Conservation (phyloP, 2,888 invertebrate genomes). For the Geotrupes spiniger region DNA sequence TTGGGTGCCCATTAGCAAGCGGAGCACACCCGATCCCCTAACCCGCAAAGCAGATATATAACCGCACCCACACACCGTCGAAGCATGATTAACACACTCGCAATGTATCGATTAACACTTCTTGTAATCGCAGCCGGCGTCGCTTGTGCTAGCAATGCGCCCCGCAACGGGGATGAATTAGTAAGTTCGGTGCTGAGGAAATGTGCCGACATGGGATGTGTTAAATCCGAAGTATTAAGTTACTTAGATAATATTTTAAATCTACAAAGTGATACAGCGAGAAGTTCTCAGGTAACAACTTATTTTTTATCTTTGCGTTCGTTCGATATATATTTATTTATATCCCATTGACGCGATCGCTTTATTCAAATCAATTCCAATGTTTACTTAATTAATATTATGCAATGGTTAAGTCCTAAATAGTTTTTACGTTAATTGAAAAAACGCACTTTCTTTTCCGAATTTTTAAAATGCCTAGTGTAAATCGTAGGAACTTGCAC, state of each 20-base stretch:
- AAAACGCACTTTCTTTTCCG: too few relatives aligned
- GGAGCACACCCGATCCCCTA: constrained; percentile 47
- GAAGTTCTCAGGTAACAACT: constrained; percentile 50
- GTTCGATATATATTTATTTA: background rate
- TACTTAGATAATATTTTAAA: constrained; percentile 72
- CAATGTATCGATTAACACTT: constrained; percentile 48
- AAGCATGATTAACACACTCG: constrained; percentile 36
- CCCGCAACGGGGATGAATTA: constrained; percentile 65
- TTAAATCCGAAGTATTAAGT: constrained; percentile 73
- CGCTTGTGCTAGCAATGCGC: constrained; percentile 44
- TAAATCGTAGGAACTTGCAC: background rate
- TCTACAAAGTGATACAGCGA: constrained; percentile 59
- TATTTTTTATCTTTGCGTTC: background rate
- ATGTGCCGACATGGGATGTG: constrained; percentile 71
- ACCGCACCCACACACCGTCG: constrained; percentile 59
- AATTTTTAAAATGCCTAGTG: too few relatives aligned
- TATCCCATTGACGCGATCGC: too few relatives aligned
- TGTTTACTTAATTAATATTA: too few relatives aligned
- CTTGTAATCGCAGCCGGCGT: constrained; percentile 53
- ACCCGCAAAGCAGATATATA: constrained; percentile 60
- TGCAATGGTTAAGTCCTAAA: too few relatives aligned
- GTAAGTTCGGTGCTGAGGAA: constrained; percentile 69
- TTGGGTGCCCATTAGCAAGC: constrained; percentile 44
- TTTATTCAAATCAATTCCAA: too few relatives aligned
- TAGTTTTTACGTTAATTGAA: too few relatives aligned